Evolutionary conservation across 2,888 invertebrate genomes (phyloP), one percentile per base, ranked within the genome.

Genomic region (Germaria angustata): DNA sequence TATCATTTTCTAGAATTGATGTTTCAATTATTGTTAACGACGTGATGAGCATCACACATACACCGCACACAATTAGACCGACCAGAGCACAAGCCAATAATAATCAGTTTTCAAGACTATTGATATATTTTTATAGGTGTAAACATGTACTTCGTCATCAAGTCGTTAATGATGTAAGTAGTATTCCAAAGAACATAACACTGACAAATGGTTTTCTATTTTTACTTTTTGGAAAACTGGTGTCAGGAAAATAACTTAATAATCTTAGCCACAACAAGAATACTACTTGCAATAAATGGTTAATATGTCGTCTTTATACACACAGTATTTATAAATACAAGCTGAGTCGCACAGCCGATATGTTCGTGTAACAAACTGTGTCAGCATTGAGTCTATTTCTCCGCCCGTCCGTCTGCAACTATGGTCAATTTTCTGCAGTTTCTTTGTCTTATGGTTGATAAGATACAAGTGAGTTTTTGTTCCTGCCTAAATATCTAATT

Each of bases 281-380:
- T 57, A 36, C 57, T 55, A 75, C 73, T 65, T 44, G 13, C 65
- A 71, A 61, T 72, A 77, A 77, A 68, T 68, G 59, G n/a, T 68
- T 75, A 82, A 82, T 82, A 79, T 82, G 81, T 71, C 75, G 75
- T 79, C 57, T 79, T 39, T 41, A 79, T 46, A 78, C 44, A 59
- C 81, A 82, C 78, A 78, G 75, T 71, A 75, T 51, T 66, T 39
- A 44, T 59, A 73, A 15, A 36, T n/a, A 79, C 32, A 39, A 2
- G 41, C n/a, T 13, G 2, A 59, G n/a, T 11, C 13, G 1, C 15
- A 22, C 15, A n/a, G 13, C 6, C 11, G 15, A 36, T 66, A 36
- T 36, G 4, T 34, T 44, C 49, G 24, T 28, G n/a, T 32, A 73
- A 32, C 53, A 72, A 49, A 69, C n/a, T 39, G 20, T 59, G 44